These are phyloP conservation scores for Pogona vitticeps DNA, from an alignment of 2,113 vertebrate genomes.

Conservation along the genomic window DNA sequence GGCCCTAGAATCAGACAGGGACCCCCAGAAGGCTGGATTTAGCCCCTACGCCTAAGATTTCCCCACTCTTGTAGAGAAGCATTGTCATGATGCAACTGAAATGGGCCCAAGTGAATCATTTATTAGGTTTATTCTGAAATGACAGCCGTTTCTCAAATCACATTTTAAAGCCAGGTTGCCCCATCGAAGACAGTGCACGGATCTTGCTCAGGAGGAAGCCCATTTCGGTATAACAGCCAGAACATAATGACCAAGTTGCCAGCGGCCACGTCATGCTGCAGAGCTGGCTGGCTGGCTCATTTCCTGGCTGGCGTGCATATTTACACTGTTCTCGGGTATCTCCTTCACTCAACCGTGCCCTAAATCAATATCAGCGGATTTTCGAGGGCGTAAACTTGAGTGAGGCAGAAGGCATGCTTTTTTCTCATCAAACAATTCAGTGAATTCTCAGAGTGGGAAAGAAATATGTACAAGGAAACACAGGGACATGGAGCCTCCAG, in stretches of 20 bases:
- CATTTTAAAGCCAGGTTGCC: background rate
- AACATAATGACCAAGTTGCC: background rate
- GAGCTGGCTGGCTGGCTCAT: background rate
- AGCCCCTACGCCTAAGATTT: too few species aligned
- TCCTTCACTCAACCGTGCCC: constrained; percentile 37
- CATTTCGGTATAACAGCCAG: background rate
- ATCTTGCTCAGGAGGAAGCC: background rate
- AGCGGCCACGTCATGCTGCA: background rate
- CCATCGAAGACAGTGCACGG: background rate
- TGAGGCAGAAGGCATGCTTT: background rate
- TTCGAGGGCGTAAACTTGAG: constrained; percentile 8
- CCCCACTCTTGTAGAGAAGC: too few species aligned
- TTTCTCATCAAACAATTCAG: background rate
- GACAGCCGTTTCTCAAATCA: background rate
- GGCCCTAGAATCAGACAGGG: accelerated
- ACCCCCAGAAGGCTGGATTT: too few species aligned
- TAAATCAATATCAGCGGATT: background rate
- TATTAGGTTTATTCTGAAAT: background rate
- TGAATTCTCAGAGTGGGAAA: too few species aligned
- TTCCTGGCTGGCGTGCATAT: constrained; percentile 29
- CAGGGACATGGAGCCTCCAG: background rate
- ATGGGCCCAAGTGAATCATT: background rate
- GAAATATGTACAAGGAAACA: background rate
- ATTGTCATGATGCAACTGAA: background rate
- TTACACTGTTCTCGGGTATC: constrained; percentile 5